Evolutionary conservation across 2,888 invertebrate genomes (phyloP), one percentile per base, ranked within the genome.

Genomic region (Cryptophagus acutangulus): DNA sequence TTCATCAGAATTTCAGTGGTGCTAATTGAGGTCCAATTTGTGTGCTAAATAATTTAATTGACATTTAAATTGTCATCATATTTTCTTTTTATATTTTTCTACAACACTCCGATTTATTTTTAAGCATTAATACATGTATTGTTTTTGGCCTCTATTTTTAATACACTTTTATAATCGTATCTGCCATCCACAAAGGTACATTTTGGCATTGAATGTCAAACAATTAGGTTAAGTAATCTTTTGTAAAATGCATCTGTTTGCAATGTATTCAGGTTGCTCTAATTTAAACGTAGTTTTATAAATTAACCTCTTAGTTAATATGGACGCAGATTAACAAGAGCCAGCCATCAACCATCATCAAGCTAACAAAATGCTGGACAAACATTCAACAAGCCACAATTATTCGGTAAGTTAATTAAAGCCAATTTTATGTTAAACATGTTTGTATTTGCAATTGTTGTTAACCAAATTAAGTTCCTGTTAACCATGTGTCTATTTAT

Each of bases 61-160:
- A 47, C 47, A 43, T 49, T 50, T 46, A 48, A 49, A 51, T 50
- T 49, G 45, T 48, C 45, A 45, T 33, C 41, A 48, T 49, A 51
- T 51, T 51, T 51, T 48, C 48, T 39, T 41, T 49, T 46, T 37
- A 37, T 31, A 40, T 40, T 38, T 46, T 43, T 34, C 15, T 34
- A 37, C n/a, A 26, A 26, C 26, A n/a, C 12, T n/a, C 10, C 12
- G 26, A 12, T 26, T 26, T 26, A 26, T 12, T 26, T 26, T 12
- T 26, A 26, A 26, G 12, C 26, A 26, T 26, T 26, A 26, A 26
- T 26, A 26, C 10, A 12, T 26, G 26, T 26, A 26, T 26, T 12
- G 26, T 26, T 26, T 26, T 13, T 26, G 26, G 26, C 26, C 26
- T 13, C 26, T 26, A 13, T 26, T 4, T 26, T 8, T 13, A 26